These are phyloP conservation scores for Helleia helle DNA, from an alignment of 2,888 invertebrate species.

Conservation along the genomic window DNA sequence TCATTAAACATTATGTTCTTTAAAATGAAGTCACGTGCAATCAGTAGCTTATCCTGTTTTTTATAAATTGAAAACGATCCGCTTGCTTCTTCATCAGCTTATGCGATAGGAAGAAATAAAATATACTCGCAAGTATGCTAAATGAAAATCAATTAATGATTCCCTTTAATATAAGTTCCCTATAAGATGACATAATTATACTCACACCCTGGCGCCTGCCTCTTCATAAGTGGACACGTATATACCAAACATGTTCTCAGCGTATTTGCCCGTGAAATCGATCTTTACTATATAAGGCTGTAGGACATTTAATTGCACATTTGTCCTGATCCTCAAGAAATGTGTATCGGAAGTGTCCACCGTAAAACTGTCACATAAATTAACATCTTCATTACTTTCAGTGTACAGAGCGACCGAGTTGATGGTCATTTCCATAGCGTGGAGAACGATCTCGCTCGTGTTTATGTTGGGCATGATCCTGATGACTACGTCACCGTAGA, in stretches of 20 bases:
- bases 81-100: too few species aligned
- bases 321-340: constrained; percentile 60
- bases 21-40: too few species aligned
- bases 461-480: constrained; percentile 33
- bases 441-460: constrained; percentile 49
- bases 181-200: too few species aligned
- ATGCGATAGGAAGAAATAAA: too few species aligned
- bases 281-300: constrained; percentile 66
- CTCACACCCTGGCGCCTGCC: constrained; percentile 37
- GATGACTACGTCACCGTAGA: constrained; percentile 59
- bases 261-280: constrained; percentile 70
- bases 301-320: constrained; percentile 32
- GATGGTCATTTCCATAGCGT: constrained; percentile 59
- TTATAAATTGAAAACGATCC: too few species aligned
- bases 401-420: constrained; percentile 27
- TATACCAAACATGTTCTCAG: constrained; percentile 76
- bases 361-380: constrained; percentile 28
- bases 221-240: constrained; percentile 72
- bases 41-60: too few species aligned
- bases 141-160: too few species aligned
- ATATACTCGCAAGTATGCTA: too few species aligned
- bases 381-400: constrained; percentile 20
- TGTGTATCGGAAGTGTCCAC: constrained; percentile 51
- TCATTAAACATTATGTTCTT: too few species aligned
- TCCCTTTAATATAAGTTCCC: too few species aligned